Evolutionary conservation across 2,113 vertebrate genomes (phyloP), one percentile per base, ranked within the genome.

Genomic region (Uria lomvia): DNA sequence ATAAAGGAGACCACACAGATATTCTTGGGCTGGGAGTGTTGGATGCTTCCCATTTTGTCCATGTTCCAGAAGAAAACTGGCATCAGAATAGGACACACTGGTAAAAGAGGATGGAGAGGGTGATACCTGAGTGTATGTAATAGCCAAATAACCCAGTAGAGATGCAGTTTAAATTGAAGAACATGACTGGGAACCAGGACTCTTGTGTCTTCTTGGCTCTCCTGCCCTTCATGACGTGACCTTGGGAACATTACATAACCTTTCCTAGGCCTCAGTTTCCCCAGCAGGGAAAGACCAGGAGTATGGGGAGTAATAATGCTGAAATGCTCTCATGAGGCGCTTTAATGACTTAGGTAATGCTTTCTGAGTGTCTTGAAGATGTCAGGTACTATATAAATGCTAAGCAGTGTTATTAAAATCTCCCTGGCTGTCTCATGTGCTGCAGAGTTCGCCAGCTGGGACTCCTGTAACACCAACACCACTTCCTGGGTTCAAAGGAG

Each of bases 251-350:
- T 96, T 87, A 86, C 56, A 56, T 91, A 93, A 91, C 22, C 6
- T 71, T 32, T 82, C 23, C 70, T 70, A 81, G 91, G 71, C 73
- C 91, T 95, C 94, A 94, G 92, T 94, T 97, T 95, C 90, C 86
- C 85, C 42, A 63, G 24, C 43, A 75, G 34, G 65, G 53, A 38
- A 59, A 50, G 49, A 79, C n/a, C 2, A 4, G 6, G 17, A 19
- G 5, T 12, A 8, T 11, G 9, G 9, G 53, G 8, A 6, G 4
- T 72, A 36, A 24, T 70, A 87, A 50, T 63, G 45, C 34, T 71
- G 49, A 68, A 92, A 70, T 88, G 42, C 8, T 12, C 62, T 71
- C 45, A 16, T 7, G 49, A 49, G 43, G 6, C 17, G 1, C 70
- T 89, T 66, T 55, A 68, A 62, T 76, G 67, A 22, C 66, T 82